A percentile compares a stretch with the other conserved stretches of the same genome.
These are phyloP conservation scores for Leptinotarsa texana DNA, from an alignment of 1,140 invertebrate genomes.

Conservation along the genomic window DNA sequence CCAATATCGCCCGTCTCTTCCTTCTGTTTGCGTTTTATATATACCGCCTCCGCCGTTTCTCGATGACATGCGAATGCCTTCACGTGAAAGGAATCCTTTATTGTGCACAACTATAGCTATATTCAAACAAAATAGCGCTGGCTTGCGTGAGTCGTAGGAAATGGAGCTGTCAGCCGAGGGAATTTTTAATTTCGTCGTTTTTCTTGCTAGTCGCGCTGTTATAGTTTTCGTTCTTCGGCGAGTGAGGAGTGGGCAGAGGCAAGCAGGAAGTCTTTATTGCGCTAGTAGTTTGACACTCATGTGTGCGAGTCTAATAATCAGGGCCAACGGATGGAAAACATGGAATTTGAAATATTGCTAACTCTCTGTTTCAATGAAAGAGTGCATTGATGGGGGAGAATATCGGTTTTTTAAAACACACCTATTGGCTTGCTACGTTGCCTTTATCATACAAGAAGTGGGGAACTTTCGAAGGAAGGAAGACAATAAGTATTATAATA, in stretches of 20 bases:
- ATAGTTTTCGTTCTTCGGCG: neutral
- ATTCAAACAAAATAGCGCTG: neutral
- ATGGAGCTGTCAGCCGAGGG: neutral
- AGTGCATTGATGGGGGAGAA: no score
- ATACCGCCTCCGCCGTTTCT: slow-evolving; percentile 1
- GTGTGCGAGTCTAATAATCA: neutral
- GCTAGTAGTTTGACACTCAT: neutral
- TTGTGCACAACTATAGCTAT: neutral
- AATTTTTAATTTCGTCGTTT: slow-evolving; percentile 7
- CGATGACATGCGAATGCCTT: neutral
- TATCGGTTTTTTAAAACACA: no score
- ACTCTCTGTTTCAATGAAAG: no score
- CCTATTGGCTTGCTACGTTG: no score
- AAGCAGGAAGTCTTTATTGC: slow-evolving; percentile 2
- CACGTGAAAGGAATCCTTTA: slow-evolving; percentile 2
- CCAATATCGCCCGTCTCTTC: no score
- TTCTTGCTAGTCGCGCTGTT: neutral
- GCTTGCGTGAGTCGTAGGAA: neutral
- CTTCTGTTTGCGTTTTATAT: neutral
- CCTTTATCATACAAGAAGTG: no score
- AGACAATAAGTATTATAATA: no score
- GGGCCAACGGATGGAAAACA: no score
- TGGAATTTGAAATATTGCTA: no score
- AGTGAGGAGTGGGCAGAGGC: neutral
- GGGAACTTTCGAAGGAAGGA: no score